phyloP scores from a whole-genome alignment of 2,888 invertebrate species.

The Aphodius sticticus region DNA sequence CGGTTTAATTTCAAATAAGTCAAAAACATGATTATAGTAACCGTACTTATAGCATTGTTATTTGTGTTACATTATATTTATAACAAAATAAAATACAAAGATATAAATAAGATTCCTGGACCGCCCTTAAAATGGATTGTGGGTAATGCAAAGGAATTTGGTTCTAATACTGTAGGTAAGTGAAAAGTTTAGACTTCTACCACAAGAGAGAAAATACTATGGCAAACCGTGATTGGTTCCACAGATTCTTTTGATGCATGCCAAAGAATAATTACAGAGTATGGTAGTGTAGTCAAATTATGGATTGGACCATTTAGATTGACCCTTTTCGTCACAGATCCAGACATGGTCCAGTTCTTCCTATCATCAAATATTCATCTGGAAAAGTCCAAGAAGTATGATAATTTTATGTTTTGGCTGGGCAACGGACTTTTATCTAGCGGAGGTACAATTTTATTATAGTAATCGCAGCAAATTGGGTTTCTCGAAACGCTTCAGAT shows the following conservation, averaged over 20 bases:
- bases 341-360: conserved; percentile 41
- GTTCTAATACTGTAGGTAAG: conserved; percentile 30
- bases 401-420: conserved; percentile 17
- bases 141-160: conserved; percentile 35
- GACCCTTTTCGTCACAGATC: conserved; percentile 41
- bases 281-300: conserved; percentile 40
- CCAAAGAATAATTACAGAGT: conserved; percentile 30
- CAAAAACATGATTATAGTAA: neutral
- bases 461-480: no score
- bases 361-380: conserved; percentile 42
- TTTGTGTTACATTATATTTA: neutral
- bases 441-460: no score
- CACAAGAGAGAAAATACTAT: neutral
- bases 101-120: conserved; percentile 27
- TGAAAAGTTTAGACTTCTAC: neutral
- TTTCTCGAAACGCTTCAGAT: no score
- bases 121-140: conserved; percentile 20
- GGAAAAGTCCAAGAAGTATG: conserved; percentile 37
- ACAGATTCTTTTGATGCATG: conserved; percentile 26
- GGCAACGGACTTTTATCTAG: conserved; percentile 41
- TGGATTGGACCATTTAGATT: conserved; percentile 36
- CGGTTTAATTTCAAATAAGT: neutral
- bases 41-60: neutral
- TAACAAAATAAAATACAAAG: conserved; percentile 12
- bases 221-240: neutral